Conservation (phyloP, 1,140 invertebrate species). For the Sipha flava region DNA sequence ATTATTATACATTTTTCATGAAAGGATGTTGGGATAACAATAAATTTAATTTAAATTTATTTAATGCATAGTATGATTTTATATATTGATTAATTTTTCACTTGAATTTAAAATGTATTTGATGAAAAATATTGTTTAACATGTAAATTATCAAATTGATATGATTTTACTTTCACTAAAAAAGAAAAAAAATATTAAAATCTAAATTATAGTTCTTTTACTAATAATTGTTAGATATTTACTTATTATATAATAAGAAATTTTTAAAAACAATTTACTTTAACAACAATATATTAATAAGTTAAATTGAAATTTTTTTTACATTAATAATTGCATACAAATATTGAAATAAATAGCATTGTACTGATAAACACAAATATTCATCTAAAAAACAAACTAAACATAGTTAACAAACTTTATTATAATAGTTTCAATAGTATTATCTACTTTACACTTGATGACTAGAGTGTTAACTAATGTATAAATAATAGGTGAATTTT, state of each 20-base stretch:
- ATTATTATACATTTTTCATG: no score
- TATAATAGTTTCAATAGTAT: not conserved
- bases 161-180: not conserved
- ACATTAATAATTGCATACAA: not conserved
- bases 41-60: not conserved
- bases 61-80: not conserved
- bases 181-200: not conserved
- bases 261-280: not conserved
- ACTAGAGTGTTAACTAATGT: conserved; percentile 28
- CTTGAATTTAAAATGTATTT: not conserved
- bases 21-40: not conserved
- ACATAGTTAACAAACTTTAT: not conserved
- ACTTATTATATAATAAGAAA: conserved; percentile 8
- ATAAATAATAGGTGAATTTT: not conserved
- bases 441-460: conserved; percentile 10
- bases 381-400: conserved; percentile 13
- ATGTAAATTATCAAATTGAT: not conserved
- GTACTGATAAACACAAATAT: not conserved
- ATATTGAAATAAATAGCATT: not conserved
- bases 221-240: not conserved
- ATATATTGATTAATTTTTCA: not conserved
- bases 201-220: not conserved
- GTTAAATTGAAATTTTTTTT: not conserved
- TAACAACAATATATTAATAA: not conserved
- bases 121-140: not conserved